These are phyloP conservation scores for Volucella bombylans DNA, from an alignment of 2,888 invertebrate species.

Conservation along the genomic window DNA sequence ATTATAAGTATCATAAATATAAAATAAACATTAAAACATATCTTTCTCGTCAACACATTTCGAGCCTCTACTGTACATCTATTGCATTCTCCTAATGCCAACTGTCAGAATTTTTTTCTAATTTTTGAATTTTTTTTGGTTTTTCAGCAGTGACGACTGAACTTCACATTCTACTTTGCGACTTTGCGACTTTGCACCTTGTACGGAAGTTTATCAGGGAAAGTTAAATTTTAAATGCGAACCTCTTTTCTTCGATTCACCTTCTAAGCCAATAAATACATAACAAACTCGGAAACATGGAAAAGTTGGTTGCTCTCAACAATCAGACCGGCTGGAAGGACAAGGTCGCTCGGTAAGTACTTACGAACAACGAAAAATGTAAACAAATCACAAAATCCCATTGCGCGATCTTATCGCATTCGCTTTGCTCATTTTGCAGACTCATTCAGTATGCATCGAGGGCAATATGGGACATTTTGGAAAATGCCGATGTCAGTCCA, in stretches of 20 bases:
- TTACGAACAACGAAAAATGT: conserved; percentile 7
- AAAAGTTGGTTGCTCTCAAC: conserved; percentile 80
- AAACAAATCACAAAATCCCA: conserved; percentile 21
- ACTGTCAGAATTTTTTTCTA: background rate
- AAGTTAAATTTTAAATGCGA: background rate
- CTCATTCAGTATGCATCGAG: conserved; percentile 92
- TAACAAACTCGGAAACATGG: conserved; percentile 76
- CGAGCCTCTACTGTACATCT: conserved; percentile 30
- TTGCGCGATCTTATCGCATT: conserved; percentile 30
- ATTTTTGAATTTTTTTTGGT: conserved; percentile 15
- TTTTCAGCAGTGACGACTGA: conserved; percentile 31
- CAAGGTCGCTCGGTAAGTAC: conserved; percentile 80
- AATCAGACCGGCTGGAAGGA: conserved; percentile 81
- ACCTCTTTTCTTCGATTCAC: background rate
- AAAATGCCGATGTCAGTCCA: conserved; percentile 84
- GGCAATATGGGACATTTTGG: conserved; percentile 90
- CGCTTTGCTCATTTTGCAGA: conserved; percentile 83
- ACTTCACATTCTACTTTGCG: conserved; percentile 21
- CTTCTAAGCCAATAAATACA: background rate
- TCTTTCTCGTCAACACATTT: background rate
- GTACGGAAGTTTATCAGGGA: conserved; percentile 26
- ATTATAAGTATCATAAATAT: no score
- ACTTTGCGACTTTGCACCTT: conserved; percentile 44
- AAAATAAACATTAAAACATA: no score
- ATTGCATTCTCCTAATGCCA: background rate